Base-by-base conservation (phyloP, 1,140 invertebrate species). In the Neuroterus valhalla region DNA sequence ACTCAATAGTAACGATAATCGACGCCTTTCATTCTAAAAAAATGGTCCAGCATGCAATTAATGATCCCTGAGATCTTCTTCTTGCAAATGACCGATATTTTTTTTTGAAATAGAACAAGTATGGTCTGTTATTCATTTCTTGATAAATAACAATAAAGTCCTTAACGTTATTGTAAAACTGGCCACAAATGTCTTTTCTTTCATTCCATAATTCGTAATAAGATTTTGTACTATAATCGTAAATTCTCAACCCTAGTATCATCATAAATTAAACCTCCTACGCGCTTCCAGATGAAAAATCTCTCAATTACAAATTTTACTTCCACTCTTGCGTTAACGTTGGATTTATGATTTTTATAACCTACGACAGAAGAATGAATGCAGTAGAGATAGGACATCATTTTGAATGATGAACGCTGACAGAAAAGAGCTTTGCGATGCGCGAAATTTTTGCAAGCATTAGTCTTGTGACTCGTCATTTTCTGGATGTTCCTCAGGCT, bases 201-300 rank as follows among this genome's bases (percentile, higher is more conserved):
- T 62, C 55, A 26, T 62, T 62, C 23, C 55, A 62, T 62, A 62
- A 62, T 62, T 62, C 55, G 26, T 62, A 62, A 8, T 15, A 62
- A 31, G 31, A 23, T 62, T 62, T 62, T 14, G 55, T 23, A 62
- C 55, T 62, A 62, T 62, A 62, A 62, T 62, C 55, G 55, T 62
- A 62, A 62, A 62, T 62, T 62, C 55, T 38, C 31, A 23, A 62
- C 55, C 26, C 55, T 62, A 62, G 55, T 62, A 26, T 62, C 55
- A 23, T 62, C 55, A 62, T 62, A 62, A 62, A 62, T 62, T 62
- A 50, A 55, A 62, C 55, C n/a, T 62, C 55, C 55, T 62, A 62
- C 55, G 55, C 21, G 11, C 4, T 26, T 6, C 26, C 1, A 31
- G 21, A 23, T 6, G n/a, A 48, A 48, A 48, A 48, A 48, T 48